phyloP scores from a whole-genome alignment of 2,797 vertebrate species.

The Parambassis ranga region DNA sequence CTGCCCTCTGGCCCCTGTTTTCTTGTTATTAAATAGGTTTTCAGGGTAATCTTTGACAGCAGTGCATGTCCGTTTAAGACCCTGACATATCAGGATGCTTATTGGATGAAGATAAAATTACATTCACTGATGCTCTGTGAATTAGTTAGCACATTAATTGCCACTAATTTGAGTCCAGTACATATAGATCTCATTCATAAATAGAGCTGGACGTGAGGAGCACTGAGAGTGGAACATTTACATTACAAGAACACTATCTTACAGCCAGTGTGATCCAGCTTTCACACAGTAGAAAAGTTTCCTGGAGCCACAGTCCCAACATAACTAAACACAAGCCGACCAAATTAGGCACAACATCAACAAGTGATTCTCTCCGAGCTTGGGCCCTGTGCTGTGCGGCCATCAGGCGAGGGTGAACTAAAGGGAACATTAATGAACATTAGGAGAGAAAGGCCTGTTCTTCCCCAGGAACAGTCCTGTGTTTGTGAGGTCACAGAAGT shows the following conservation, averaged over 20 bases:
- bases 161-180: neutral
- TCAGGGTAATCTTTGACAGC: no score
- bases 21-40: no score
- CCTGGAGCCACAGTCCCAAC: slow-evolving; percentile 71
- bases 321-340: slow-evolving; percentile 76
- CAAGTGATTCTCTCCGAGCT: slow-evolving; percentile 70
- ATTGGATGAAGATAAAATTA: neutral
- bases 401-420: slow-evolving; percentile 73
- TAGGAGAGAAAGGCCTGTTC: slow-evolving; percentile 80
- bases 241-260: slow-evolving; percentile 31
- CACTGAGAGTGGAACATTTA: slow-evolving; percentile 15
- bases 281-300: slow-evolving; percentile 56
- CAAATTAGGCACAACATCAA: slow-evolving; percentile 85
- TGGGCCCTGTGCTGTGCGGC: slow-evolving; percentile 59
- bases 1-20: no score
- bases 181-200: neutral
- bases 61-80: no score
- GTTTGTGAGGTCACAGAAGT: slow-evolving; percentile 84
- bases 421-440: slow-evolving; percentile 82
- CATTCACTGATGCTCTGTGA: neutral
- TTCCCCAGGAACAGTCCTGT: slow-evolving; percentile 80
- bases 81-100: neutral
- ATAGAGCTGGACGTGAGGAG: neutral
- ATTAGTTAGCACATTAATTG: neutral
- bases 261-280: slow-evolving; percentile 33